Evolutionary conservation across 2,888 invertebrate genomes (phyloP), one percentile per base, ranked within the genome.

Genomic region (Dasypolia templi): DNA sequence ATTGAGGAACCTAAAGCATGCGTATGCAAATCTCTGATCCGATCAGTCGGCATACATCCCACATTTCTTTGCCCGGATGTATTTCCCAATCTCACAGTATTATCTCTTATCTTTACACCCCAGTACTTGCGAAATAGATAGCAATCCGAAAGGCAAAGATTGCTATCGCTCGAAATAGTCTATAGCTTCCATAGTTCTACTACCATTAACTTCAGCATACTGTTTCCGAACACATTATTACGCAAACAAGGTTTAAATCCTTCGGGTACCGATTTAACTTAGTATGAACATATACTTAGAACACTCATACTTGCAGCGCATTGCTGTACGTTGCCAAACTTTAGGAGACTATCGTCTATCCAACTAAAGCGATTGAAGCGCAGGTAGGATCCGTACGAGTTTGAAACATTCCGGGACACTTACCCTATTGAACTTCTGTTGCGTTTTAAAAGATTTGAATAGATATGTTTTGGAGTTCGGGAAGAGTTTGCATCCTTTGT

Each of bases 1-100:
- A 46, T 46, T n/a, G 46, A 51, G 3, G 19, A 32, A 77, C 26
- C 46, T 26, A 32, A 74, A 29, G n/a, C 46, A 67, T 49, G 68
- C 6, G n/a, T 68, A 79, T 75, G 68, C 55, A 81, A 81, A 79
- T 81, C 76, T 68, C 59, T 55, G 55, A 81, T 56, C 49, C 59
- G 44, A 78, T 75, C 63, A 79, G 53, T 56, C 32, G 44, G 35
- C 55, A 39, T 39, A 82, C 59, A 82, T 56, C n/a, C 70, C 56
- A 82, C 70, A 70, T 70, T 82, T 63, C 71, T 82, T 82, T 82
- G 0, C n/a, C 56, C 62, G 62, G 82, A 79, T 71, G 62, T 79
- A 55, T 82, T 82, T 67, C 32, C 53, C 55, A 66, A 80, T 72
- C 66, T 72, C 29, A n/a, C 2, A 32, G 46, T 55, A 46, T 53